These are phyloP conservation scores for Melipona beecheii DNA, from an alignment of 2,888 invertebrate genomes.

Conservation along the genomic window DNA sequence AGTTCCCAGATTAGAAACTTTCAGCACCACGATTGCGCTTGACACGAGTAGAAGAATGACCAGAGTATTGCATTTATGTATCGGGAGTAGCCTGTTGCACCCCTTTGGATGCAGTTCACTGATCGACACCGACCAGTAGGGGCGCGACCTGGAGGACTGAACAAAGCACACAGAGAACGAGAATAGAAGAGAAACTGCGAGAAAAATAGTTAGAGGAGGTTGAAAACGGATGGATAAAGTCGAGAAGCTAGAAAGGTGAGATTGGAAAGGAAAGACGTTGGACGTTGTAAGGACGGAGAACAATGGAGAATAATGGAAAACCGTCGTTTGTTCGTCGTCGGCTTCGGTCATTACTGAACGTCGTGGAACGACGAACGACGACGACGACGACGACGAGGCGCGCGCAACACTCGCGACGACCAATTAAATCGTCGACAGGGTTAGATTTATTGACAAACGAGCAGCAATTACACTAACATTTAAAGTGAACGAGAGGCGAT, in stretches of 20 bases:
- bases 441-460: slow-evolving; percentile 61
- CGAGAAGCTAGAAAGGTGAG: no score
- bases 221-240: background rate
- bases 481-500: slow-evolving; percentile 21
- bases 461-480: slow-evolving; percentile 53
- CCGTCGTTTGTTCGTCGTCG: slow-evolving; percentile 47
- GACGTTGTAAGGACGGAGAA: background rate
- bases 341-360: slow-evolving; percentile 31
- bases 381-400: slow-evolving; percentile 21
- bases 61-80: slow-evolving; percentile 35
- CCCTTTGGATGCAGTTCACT: background rate
- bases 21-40: slow-evolving; percentile 34
- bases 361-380: slow-evolving; percentile 4
- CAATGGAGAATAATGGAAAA: slow-evolving; percentile 47
- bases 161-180: background rate
- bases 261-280: background rate
- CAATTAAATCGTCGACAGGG: slow-evolving; percentile 50
- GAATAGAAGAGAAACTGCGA: background rate
- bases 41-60: slow-evolving; percentile 24
- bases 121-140: slow-evolving; percentile 1
- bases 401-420: slow-evolving; percentile 25
- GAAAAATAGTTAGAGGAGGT: background rate
- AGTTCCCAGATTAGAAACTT: background rate
- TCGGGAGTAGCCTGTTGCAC: slow-evolving; percentile 46
- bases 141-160: background rate